Conservation (phyloP, 2,113 vertebrate species). For the Thryonomys swinderianus region DNA sequence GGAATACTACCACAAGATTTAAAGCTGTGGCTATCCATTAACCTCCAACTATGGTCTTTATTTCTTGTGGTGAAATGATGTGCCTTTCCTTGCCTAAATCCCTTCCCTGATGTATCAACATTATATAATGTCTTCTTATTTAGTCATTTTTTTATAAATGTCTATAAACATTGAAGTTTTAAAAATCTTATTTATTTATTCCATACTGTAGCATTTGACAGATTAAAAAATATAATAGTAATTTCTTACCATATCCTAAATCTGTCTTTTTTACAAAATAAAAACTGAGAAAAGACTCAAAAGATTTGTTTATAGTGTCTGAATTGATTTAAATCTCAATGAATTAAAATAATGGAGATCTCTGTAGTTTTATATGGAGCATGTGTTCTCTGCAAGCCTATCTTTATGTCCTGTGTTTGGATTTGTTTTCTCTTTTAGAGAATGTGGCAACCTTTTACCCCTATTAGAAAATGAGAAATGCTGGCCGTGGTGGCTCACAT, state of each 20-base stretch:
- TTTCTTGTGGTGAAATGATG: constrained; percentile 84
- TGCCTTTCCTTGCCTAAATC: constrained; percentile 74
- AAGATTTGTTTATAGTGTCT: constrained; percentile 54
- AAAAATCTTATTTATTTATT: constrained; percentile 85
- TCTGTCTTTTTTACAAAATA: constrained; percentile 83
- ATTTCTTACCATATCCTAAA: constrained; percentile 78
- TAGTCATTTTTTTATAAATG: constrained; percentile 81
- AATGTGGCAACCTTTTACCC: background rate
- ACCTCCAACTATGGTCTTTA: constrained; percentile 75
- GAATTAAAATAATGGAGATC: background rate
- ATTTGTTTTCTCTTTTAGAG: background rate
- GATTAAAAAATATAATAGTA: constrained; percentile 82
- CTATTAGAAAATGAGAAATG: background rate
- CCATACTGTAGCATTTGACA: constrained; percentile 78
- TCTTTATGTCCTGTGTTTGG: background rate
- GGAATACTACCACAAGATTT: constrained; percentile 74
- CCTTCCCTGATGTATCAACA: constrained; percentile 61
- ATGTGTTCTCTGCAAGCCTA: background rate
- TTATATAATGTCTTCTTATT: constrained; percentile 80
- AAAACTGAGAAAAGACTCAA: constrained; percentile 76
- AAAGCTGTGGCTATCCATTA: constrained; percentile 55
- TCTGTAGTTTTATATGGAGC: background rate
- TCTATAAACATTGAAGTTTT: constrained; percentile 83
- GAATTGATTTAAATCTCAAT: constrained; percentile 54
- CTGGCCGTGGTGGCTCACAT: no score